These are phyloP conservation scores for Sceloporus tristichus DNA, from an alignment of 2,113 vertebrate genomes.

Conservation along the genomic window DNA sequence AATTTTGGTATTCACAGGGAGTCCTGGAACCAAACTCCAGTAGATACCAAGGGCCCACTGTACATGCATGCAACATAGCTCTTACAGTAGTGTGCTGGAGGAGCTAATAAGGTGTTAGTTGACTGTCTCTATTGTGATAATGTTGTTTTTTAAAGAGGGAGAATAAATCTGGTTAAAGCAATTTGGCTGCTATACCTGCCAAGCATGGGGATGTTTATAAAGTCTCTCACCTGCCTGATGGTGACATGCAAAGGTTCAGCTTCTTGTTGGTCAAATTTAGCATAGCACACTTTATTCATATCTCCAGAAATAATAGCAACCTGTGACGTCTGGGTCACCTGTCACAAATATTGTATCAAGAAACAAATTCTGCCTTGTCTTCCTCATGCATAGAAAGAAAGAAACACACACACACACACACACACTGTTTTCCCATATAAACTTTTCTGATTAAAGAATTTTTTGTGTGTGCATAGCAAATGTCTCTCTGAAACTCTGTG, in stretches of 20 bases:
- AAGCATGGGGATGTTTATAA: not conserved
- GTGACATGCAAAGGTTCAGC: not conserved
- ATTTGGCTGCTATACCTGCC: not conserved
- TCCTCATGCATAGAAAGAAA: not conserved
- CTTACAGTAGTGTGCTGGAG: not conserved
- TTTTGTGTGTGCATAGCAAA: not conserved
- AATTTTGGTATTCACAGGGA: too few species aligned
- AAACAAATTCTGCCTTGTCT: constrained; percentile 8
- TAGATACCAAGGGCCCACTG: too few species aligned
- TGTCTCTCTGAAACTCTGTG: not conserved
- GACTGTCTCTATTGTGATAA: not conserved
- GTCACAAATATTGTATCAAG: not conserved
- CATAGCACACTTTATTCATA: not conserved
- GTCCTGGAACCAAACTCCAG: too few species aligned
- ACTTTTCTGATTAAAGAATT: not conserved
- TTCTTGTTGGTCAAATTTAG: not conserved
- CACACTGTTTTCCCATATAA: not conserved
- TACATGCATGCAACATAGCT: not conserved
- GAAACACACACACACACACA: not conserved
- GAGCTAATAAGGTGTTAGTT: too few species aligned
- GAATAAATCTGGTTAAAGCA: not conserved
- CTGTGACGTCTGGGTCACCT: not conserved
- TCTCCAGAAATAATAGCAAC: not conserved
- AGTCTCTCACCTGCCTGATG: not conserved
- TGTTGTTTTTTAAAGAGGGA: not conserved